Percentiles rank a stretch among this genome's conserved stretches.
These are phyloP conservation scores for Gallinago jamesoni DNA, from an alignment of 2,113 vertebrate genomes.

Conservation along the genomic window DNA sequence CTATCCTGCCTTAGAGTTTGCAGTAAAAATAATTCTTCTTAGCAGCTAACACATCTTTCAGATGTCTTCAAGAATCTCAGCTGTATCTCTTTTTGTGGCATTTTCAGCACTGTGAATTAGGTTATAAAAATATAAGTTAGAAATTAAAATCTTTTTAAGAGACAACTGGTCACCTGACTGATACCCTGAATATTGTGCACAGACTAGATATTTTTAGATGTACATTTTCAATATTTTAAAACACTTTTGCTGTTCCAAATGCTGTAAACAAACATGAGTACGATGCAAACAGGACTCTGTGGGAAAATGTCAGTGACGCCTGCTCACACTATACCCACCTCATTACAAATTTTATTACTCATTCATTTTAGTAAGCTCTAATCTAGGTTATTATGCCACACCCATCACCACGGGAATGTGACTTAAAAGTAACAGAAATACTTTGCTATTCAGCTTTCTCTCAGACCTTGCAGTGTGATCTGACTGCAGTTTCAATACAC, in stretches of 20 bases:
- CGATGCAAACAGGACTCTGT: slow-evolving; percentile 15
- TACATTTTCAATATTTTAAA: not conserved
- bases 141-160: not conserved
- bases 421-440: slow-evolving; percentile 12
- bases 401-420: slow-evolving; percentile 33
- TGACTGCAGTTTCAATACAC: not conserved
- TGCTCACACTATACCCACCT: slow-evolving; percentile 29
- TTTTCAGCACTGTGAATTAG: not conserved
- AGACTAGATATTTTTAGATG: not conserved
- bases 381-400: slow-evolving; percentile 55
- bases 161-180: not conserved
- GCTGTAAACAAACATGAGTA: not conserved
- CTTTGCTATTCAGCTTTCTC: slow-evolving; percentile 10
- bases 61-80: not conserved
- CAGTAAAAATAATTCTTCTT: not conserved
- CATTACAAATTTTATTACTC: slow-evolving; percentile 29
- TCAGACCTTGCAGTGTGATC: not conserved
- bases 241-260: not conserved
- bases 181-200: not conserved
- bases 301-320: slow-evolving; percentile 37
- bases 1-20: not conserved
- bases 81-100: not conserved
- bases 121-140: not conserved
- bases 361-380: not conserved
- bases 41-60: not conserved